Evolutionary conservation across 2,888 invertebrate species (phyloP).

Genomic region (Herminia tarsipennalis): DNA sequence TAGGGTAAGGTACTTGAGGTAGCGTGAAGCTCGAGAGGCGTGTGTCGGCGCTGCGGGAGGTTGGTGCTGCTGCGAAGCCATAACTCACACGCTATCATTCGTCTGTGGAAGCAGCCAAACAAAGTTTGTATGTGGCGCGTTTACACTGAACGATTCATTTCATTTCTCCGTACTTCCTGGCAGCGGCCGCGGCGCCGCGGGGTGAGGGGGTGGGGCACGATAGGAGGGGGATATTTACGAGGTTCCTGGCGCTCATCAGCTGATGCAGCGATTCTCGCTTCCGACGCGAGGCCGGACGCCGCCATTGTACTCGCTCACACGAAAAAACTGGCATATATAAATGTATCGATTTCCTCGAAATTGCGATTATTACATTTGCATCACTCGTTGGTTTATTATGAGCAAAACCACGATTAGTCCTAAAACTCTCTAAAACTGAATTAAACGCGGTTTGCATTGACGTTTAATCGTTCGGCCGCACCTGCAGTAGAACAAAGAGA

Average conservation of each 20-base stretch:
- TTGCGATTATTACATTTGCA: background rate
- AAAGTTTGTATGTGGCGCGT: constrained; percentile 5
- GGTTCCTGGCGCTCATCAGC: constrained; percentile 14
- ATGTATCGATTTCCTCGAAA: constrained; percentile 7
- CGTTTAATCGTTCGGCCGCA: too few relatives aligned
- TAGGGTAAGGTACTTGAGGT: too few relatives aligned
- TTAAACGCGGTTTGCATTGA: too few relatives aligned
- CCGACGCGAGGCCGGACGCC: constrained; percentile 7
- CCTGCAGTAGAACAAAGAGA: too few relatives aligned
- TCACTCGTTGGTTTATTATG: too few relatives aligned
- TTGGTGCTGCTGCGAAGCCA: background rate
- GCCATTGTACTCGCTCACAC: constrained; percentile 7
- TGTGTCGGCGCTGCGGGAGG: too few relatives aligned
- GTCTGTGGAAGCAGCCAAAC: background rate
- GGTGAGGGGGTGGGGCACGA: background rate
- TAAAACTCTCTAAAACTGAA: too few relatives aligned
- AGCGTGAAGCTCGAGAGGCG: too few relatives aligned
- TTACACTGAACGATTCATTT: constrained; percentile 12
- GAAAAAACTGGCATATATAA: constrained; percentile 5
- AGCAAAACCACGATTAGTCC: too few relatives aligned
- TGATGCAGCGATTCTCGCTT: constrained; percentile 22
- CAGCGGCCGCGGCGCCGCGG: background rate
- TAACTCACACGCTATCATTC: background rate
- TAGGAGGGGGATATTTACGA: background rate
- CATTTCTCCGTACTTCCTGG: constrained; percentile 10